Evolutionary conservation across 2,888 invertebrate species (phyloP).

Genomic region (Ectobius pallidus): DNA sequence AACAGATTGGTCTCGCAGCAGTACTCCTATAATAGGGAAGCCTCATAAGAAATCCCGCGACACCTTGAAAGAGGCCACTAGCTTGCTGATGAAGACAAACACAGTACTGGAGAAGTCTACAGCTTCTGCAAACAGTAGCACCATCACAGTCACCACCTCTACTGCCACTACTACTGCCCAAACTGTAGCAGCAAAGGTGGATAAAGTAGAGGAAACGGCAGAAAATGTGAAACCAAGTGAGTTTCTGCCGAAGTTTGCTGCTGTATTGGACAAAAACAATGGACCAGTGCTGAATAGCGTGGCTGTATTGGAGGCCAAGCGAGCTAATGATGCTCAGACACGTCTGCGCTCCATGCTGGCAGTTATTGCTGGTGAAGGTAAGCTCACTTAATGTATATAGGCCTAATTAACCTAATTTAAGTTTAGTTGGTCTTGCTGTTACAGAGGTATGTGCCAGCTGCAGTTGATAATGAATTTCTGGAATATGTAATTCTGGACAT

Average conservation of each 20-base stretch:
- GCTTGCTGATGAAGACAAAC: not conserved
- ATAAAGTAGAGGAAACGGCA: not conserved
- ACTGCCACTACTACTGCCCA: not conserved
- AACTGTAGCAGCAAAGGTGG: not conserved
- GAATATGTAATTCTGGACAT: too few species aligned
- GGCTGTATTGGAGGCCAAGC: conserved; percentile 15
- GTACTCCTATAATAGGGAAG: not conserved
- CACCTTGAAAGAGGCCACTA: not conserved
- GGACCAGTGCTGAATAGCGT: conserved; percentile 1
- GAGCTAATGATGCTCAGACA: not conserved
- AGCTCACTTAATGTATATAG: too few species aligned
- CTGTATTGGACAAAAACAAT: conserved; percentile 4
- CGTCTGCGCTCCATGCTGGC: conserved; percentile 4
- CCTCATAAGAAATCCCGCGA: conserved; percentile 3
- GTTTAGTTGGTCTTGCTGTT: too few species aligned
- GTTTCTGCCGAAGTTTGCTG: conserved; percentile 17
- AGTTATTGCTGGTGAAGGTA: conserved; percentile 19
- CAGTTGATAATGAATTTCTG: too few species aligned
- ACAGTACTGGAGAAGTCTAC: not conserved
- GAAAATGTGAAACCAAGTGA: not conserved
- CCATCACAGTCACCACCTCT: not conserved
- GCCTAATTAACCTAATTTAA: too few species aligned
- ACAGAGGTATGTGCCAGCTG: too few species aligned
- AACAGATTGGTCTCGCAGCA: conserved; percentile 6
- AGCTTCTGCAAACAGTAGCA: too few species aligned